Conservation (phyloP, 2,797 vertebrate genomes). For the Tarsius wallacei region DNA sequence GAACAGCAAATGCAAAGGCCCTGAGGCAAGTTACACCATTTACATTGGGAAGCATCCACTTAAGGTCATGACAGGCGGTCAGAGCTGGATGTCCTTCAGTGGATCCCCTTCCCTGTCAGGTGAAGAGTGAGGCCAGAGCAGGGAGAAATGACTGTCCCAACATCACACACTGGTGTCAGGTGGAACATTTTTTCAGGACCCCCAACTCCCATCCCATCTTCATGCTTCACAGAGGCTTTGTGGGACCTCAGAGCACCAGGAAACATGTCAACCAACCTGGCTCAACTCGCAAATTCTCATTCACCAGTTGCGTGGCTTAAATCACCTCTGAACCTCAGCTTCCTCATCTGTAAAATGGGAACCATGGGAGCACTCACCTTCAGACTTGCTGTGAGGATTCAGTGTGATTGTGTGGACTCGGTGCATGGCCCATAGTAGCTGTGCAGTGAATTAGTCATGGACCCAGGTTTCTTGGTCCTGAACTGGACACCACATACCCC, state of each 20-base stretch:
- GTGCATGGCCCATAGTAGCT: accelerated
- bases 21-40: background rate
- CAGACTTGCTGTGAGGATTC: accelerated
- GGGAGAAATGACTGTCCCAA: background rate
- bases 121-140: background rate
- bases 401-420: accelerated
- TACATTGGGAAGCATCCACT: background rate
- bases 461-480: background rate
- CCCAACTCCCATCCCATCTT: background rate
- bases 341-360: background rate
- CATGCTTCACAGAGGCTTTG: background rate
- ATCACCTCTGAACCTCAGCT: background rate
- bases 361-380: accelerated
- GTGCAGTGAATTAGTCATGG: accelerated
- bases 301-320: background rate
- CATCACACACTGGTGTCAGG: background rate
- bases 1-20: constrained; percentile 2
- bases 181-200: background rate
- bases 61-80: background rate
- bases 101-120: background rate
- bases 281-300: background rate
- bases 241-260: background rate
- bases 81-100: background rate
- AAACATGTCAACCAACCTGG: background rate
- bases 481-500: accelerated